Conservation (phyloP, 2,888 invertebrate genomes). For the Nymphalis c-album region DNA sequence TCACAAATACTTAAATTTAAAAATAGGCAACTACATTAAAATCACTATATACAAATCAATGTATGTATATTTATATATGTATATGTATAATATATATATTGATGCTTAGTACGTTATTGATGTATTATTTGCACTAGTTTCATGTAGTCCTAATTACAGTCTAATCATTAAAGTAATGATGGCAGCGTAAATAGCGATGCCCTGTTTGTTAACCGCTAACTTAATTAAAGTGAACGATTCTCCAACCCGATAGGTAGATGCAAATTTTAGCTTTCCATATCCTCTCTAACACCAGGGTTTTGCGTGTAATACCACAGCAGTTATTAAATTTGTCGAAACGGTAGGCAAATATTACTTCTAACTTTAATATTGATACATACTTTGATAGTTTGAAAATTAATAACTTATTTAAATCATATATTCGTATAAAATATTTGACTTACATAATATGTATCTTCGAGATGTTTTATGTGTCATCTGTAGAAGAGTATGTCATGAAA, state of each 20-base stretch:
- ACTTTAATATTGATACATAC: slow-evolving; percentile 5
- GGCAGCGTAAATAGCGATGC: slow-evolving; percentile 59
- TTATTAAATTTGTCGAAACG: slow-evolving; percentile 32
- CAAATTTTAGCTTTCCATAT: slow-evolving; percentile 29
- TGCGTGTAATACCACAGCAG: slow-evolving; percentile 13
- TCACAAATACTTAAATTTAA: too few relatives aligned
- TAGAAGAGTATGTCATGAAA: neutral
- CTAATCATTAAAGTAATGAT: slow-evolving; percentile 59
- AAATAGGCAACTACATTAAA: too few relatives aligned
- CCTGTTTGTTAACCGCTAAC: slow-evolving; percentile 60
- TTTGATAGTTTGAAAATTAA: neutral
- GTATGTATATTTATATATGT: too few relatives aligned
- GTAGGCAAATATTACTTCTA: neutral
- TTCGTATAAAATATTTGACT: too few relatives aligned
- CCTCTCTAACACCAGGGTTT: slow-evolving; percentile 32
- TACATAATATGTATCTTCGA: too few relatives aligned
- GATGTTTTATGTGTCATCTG: neutral
- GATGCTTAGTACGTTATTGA: neutral
- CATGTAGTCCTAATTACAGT: slow-evolving; percentile 42
- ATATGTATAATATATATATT: neutral
- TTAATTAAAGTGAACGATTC: slow-evolving; percentile 53
- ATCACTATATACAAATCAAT: too few relatives aligned
- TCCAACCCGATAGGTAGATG: slow-evolving; percentile 17
- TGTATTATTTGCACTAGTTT: slow-evolving; percentile 15
- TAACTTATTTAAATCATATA: too few relatives aligned